Evolutionary conservation across 2,797 vertebrate genomes (phyloP).

Genomic region (Kryptopterus vitreolus): DNA sequence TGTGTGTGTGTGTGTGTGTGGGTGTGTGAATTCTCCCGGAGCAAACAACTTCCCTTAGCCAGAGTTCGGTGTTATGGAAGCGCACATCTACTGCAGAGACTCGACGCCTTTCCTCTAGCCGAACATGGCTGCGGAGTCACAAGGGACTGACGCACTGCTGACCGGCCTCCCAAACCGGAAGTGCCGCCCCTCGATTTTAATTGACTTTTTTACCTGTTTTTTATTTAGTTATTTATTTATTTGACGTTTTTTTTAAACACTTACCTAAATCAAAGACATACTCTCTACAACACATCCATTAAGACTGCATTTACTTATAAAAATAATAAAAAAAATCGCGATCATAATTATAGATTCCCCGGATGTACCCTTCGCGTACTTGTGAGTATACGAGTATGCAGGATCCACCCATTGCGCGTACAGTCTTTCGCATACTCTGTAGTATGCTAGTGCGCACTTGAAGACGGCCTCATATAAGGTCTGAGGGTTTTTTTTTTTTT

Average conservation of each 20-base stretch:
- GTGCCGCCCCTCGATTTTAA: background rate
- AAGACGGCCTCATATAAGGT: too few species aligned
- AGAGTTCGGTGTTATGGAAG: constrained; percentile 14
- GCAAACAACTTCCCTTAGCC: background rate
- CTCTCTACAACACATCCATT: background rate
- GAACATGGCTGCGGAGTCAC: constrained; percentile 62
- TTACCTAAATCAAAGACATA: too few species aligned
- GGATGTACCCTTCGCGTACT: background rate
- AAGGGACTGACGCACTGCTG: constrained; percentile 57
- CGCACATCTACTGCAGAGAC: constrained; percentile 49
- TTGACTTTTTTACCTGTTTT: background rate
- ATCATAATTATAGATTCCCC: too few species aligned
- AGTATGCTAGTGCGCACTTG: background rate
- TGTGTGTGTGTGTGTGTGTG: too few species aligned
- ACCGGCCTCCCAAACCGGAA: constrained; percentile 22
- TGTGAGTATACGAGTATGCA: background rate
- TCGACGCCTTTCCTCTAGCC: constrained; percentile 35
- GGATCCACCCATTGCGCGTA: background rate
- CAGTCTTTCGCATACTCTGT: background rate
- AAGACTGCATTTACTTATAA: background rate
- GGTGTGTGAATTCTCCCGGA: too few species aligned
- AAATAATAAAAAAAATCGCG: background rate
- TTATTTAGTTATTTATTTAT: background rate
- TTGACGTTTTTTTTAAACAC: background rate
- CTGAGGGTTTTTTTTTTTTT: background rate